These are phyloP conservation scores for Tupaia chinensis DNA, from an alignment of 2,113 vertebrate genomes.

Conservation along the genomic window DNA sequence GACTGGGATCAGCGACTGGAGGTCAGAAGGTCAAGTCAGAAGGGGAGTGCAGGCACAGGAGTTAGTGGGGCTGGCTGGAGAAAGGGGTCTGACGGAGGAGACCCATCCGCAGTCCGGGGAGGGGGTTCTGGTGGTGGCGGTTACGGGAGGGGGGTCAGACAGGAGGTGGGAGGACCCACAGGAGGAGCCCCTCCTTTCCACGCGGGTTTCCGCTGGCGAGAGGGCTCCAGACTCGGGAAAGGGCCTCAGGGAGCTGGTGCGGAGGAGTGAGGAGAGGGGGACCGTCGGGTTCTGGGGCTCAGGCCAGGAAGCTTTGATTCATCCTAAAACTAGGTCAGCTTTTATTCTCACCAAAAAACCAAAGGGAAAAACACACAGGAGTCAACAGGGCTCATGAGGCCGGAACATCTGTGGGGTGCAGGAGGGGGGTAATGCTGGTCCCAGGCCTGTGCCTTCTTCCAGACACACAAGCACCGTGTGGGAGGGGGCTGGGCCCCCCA, in stretches of 20 bases:
- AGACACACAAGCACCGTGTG: background rate
- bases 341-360: constrained; percentile 73
- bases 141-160: background rate
- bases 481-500: background rate
- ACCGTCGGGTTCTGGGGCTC: constrained; percentile 65
- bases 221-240: background rate
- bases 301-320: constrained; percentile 82
- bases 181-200: background rate
- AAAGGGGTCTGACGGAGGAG: background rate
- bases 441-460: background rate
- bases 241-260: constrained; percentile 7
- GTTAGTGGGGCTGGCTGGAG: background rate
- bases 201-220: constrained; percentile 8
- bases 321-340: constrained; percentile 82
- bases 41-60: background rate
- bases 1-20: background rate
- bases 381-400: constrained; percentile 39
- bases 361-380: constrained; percentile 42
- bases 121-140: no score
- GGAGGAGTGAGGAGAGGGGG: constrained; percentile 34
- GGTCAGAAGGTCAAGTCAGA: background rate
- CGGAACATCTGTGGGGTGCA: constrained; percentile 55
- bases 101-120: background rate
- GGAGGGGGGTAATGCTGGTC: background rate
- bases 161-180: background rate